Evolutionary conservation across 1,140 invertebrate genomes (phyloP), one percentile per base, ranked within the genome.

Genomic region (Oreohelix idahoensis): DNA sequence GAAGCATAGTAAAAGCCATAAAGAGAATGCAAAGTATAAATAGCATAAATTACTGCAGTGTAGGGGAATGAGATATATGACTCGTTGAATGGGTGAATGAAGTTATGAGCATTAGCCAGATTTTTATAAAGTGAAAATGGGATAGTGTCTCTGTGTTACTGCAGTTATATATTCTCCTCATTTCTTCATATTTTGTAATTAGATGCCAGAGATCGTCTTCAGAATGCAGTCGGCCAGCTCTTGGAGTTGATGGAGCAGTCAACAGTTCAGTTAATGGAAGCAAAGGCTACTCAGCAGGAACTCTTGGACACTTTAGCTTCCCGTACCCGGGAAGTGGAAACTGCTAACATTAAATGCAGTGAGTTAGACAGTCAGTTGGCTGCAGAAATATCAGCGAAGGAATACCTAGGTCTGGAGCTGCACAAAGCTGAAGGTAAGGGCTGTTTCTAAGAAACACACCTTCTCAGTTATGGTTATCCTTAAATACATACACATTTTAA

Each of bases 371-470:
- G 91, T 32, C 87, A 89, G 36, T 83, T 92, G 11, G 80, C 84
- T 35, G 84, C 87, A 23, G 91, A 92, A 83, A 85, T 89, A 5
- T 80, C 88, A 20, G 87, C 89, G 13, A 92, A 90, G 78, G 90
- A 91, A 63, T 90, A 88, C 75, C 86, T 92, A 26, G 90, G 88
- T 26, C 63, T 89, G n/a, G 92, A 92, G 80, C 85, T 92, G n/a
- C 87, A 92, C 82, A 92, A 90, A 83, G 88, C 91, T 26, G 89
- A 92, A 88, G 91, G 91, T 92, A 73, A 76, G 81, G 49, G 17
- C 11, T 53, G 63, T 11, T 11, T 49, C 45, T n/a, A n/a, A n/a
- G n/a, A n/a, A n/a, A n/a, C n/a, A n/a, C n/a, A n/a, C n/a, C n/a
- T n/a, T n/a, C n/a, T n/a, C n/a, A n/a, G n/a, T n/a, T n/a, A n/a